A percentile compares a stretch with the other conserved stretches of the same genome.
Conservation (phyloP, 2,113 vertebrate genomes). For the Antigone vipio region DNA sequence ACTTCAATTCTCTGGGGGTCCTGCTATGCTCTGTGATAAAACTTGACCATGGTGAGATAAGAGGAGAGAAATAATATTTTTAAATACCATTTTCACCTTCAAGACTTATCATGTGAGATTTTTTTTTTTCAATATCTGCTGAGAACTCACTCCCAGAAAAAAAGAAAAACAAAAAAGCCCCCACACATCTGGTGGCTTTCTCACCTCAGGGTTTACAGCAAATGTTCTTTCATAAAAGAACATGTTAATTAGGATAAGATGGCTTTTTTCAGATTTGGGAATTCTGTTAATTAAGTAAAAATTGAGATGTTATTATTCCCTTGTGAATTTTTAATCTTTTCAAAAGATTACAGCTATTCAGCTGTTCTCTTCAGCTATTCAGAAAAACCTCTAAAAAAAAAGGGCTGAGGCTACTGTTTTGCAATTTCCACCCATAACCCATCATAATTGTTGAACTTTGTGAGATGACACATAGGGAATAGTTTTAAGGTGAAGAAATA, state of each 20-base stretch:
- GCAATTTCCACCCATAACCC: not conserved
- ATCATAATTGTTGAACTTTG: not conserved
- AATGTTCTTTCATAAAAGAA: not conserved
- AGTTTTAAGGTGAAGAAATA: not conserved
- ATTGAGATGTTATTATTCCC: not conserved
- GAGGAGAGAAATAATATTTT: not conserved
- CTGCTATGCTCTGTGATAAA: not conserved
- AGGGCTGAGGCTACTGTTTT: not conserved
- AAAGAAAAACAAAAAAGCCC: not conserved
- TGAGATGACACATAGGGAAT: not conserved
- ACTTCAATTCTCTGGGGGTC: not conserved
- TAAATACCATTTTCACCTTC: not conserved
- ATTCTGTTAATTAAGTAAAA: conserved; percentile 20
- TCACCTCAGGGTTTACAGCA: not conserved
- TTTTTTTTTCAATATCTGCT: not conserved
- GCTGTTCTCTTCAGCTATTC: not conserved
- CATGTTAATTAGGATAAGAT: conserved; percentile 1
- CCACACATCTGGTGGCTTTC: not conserved
- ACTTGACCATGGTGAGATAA: not conserved
- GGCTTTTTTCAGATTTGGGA: not conserved
- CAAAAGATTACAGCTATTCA: not conserved
- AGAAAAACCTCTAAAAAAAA: not conserved
- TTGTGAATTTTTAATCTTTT: not conserved
- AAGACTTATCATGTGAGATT: not conserved
- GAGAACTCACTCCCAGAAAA: not conserved